Conservation (phyloP, 2,797 vertebrate genomes). For the Enteromius paludinosus region DNA sequence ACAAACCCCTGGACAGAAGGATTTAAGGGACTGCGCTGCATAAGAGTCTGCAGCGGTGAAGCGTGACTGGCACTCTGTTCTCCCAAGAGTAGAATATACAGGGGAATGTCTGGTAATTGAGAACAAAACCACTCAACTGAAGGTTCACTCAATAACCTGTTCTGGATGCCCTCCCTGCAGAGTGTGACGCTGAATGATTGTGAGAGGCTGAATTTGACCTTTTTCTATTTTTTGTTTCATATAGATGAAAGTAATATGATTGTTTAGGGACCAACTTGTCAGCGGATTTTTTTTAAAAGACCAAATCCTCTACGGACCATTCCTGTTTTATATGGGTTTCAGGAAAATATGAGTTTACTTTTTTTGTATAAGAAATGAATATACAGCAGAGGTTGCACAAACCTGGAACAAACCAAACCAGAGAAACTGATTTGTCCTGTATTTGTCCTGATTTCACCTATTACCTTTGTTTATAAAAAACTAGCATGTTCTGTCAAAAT, state of each 20-base stretch:
- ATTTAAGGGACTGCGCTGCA: constrained; percentile 17
- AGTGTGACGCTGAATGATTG: constrained; percentile 22
- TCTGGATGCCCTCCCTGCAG: not conserved
- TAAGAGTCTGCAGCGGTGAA: constrained; percentile 32
- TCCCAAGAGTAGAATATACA: not conserved
- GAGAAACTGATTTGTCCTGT: not conserved
- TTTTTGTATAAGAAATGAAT: not conserved
- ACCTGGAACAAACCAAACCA: constrained; percentile 13
- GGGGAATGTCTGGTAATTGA: constrained; percentile 29
- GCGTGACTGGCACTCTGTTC: constrained; percentile 17
- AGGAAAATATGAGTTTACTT: not conserved
- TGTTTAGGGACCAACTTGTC: constrained; percentile 18
- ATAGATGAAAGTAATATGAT: not conserved
- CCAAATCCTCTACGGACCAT: constrained; percentile 31
- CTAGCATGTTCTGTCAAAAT: not conserved
- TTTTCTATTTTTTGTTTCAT: not conserved
- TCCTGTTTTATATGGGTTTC: not conserved
- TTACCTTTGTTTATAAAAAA: not conserved
- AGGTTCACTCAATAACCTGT: constrained; percentile 2
- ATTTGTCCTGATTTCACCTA: not conserved
- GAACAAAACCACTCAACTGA: constrained; percentile 29
- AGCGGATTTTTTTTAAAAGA: not conserved
- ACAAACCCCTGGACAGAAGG: constrained; percentile 8
- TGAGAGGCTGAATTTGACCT: not conserved
- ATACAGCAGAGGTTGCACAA: not conserved